Evolutionary conservation across 1,140 invertebrate species (phyloP).

Genomic region (Drosophila paulistorum): DNA sequence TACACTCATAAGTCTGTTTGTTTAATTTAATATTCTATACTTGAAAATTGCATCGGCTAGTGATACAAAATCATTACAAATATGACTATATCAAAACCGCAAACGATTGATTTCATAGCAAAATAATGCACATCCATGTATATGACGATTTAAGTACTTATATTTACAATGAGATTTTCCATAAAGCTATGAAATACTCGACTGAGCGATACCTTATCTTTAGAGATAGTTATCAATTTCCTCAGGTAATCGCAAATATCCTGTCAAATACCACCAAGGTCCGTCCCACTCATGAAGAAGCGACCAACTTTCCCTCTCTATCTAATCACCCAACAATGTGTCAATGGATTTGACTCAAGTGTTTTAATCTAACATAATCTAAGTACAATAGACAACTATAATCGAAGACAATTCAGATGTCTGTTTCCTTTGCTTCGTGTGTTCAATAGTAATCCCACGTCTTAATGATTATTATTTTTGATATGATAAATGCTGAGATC

Average conservation of each 20-base stretch:
- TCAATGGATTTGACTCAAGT: background rate
- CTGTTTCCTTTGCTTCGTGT: no score
- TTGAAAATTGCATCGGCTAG: background rate
- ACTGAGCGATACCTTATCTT: background rate
- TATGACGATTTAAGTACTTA: no score
- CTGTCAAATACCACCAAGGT: background rate
- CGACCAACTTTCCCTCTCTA: background rate
- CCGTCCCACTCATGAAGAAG: background rate
- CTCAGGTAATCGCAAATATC: background rate
- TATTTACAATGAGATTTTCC: background rate
- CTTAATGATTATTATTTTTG: no score
- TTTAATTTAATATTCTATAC: no score
- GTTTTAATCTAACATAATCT: background rate
- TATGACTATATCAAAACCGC: background rate
- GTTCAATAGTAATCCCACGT: no score
- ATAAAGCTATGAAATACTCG: background rate
- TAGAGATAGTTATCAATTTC: background rate
- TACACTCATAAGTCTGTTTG: no score
- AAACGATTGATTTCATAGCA: background rate
- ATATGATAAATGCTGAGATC: no score
- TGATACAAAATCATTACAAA: background rate
- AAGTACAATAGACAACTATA: background rate
- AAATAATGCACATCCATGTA: no score
- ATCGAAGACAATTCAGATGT: background rate
- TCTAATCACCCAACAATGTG: background rate